These are phyloP conservation scores for Melanaphis sacchari DNA, from an alignment of 1,140 invertebrate genomes.

Conservation along the genomic window DNA sequence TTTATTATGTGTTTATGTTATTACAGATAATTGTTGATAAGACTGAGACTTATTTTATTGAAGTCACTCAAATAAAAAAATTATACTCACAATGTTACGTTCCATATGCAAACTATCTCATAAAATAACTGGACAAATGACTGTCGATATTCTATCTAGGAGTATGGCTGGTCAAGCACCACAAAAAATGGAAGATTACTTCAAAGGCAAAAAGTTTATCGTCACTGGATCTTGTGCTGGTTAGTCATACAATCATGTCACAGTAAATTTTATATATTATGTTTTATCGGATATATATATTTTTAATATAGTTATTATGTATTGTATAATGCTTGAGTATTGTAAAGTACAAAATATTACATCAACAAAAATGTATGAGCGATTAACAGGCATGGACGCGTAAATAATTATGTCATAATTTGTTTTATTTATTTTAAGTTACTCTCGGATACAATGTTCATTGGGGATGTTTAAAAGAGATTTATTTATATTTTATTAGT, in stretches of 20 bases:
- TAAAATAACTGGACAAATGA: neutral
- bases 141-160: neutral
- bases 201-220: constrained; percentile 78
- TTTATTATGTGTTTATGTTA: neutral
- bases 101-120: neutral
- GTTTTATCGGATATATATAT: neutral
- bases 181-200: constrained; percentile 68
- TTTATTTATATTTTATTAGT: neutral
- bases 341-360: neutral
- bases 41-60: neutral
- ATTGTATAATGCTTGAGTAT: neutral
- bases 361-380: neutral
- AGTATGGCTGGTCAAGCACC: neutral
- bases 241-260: constrained; percentile 62
- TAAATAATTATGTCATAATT: neutral
- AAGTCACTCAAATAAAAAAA: neutral
- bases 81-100: constrained; percentile 24
- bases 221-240: constrained; percentile 85
- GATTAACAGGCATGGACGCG: neutral
- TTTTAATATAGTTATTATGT: too few species aligned
- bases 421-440: neutral
- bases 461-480: neutral
- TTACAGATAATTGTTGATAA: neutral
- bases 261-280: neutral
- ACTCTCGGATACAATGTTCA: neutral